Conservation (phyloP, 2,113 vertebrate genomes). For the Sceloporus tristichus region DNA sequence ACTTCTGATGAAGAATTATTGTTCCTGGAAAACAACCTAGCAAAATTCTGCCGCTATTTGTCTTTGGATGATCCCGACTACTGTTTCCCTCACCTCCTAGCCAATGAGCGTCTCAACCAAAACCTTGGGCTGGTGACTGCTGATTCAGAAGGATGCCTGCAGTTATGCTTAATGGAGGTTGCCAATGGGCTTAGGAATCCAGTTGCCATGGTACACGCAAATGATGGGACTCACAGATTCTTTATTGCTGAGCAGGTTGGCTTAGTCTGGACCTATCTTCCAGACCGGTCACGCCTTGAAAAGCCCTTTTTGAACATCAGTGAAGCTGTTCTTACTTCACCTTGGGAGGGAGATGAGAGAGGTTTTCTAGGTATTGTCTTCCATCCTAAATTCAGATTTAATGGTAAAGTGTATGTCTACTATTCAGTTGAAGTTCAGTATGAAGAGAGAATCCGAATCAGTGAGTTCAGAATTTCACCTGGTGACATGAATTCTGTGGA, state of each 20-base stretch:
- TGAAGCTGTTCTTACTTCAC: constrained; percentile 89
- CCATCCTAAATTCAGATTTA: constrained; percentile 89
- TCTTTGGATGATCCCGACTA: constrained; percentile 89
- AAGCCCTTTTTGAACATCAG: constrained; percentile 93
- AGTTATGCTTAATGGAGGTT: constrained; percentile 91
- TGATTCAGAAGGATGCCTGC: constrained; percentile 87
- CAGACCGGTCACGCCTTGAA: constrained; percentile 83
- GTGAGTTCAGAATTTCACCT: constrained; percentile 90
- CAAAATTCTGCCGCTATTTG: constrained; percentile 83
- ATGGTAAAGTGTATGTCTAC: constrained; percentile 91
- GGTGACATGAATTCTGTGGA: constrained; percentile 90
- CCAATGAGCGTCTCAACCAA: constrained; percentile 81
- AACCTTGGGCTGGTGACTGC: constrained; percentile 87
- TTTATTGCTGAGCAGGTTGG: constrained; percentile 96
- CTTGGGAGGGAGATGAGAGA: constrained; percentile 96
- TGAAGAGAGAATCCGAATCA: constrained; percentile 92
- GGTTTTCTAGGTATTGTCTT: constrained; percentile 93
- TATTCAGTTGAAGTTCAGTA: constrained; percentile 89
- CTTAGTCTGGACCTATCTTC: constrained; percentile 93
- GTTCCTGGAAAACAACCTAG: constrained; percentile 75
- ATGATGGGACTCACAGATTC: constrained; percentile 91
- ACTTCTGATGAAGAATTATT: constrained; percentile 77
- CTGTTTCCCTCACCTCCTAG: constrained; percentile 90
- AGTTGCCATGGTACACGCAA: constrained; percentile 92
- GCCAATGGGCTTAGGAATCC: constrained; percentile 92